Conservation (phyloP, 2,113 vertebrate genomes). For the Aepyceros melampus region DNA sequence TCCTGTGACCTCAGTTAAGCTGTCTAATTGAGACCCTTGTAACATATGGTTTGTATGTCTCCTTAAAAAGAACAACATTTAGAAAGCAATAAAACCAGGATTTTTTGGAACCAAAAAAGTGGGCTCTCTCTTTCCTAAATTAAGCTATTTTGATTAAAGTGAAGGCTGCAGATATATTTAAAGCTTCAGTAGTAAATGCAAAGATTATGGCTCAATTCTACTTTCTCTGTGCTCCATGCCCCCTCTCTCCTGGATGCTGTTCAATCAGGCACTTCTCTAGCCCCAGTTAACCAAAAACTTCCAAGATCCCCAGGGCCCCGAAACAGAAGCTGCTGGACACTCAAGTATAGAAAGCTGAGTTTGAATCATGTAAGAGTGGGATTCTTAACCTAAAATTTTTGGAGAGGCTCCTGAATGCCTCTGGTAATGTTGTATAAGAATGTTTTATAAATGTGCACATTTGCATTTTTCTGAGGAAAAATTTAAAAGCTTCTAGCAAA, state of each 20-base stretch:
- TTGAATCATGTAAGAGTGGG: neutral
- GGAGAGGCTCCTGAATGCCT: neutral
- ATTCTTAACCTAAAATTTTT: conserved; percentile 18
- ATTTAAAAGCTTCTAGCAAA: conserved; percentile 1
- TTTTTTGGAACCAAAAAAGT: conserved; percentile 60
- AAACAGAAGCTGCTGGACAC: neutral
- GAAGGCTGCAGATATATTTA: conserved; percentile 50
- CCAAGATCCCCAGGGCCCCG: neutral
- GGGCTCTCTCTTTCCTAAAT: conserved; percentile 47
- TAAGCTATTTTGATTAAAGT: conserved; percentile 57
- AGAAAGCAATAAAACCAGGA: conserved; percentile 61
- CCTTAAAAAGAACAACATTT: conserved; percentile 29
- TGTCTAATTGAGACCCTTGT: neutral
- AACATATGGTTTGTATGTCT: conserved; percentile 52
- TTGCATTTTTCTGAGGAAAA: conserved; percentile 30
- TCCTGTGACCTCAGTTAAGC: conserved; percentile 29
- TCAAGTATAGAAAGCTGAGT: neutral
- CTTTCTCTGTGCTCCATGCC: neutral
- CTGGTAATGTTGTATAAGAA: neutral
- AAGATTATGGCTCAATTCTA: conserved; percentile 38
- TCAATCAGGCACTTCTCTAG: neutral
- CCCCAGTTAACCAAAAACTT: neutral
- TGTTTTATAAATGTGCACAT: conserved; percentile 33
- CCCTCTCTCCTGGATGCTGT: neutral
- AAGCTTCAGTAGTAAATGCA: conserved; percentile 47